Evolutionary conservation across 2,113 vertebrate genomes (phyloP), one percentile per base, ranked within the genome.

Genomic region (Macrotis lagotis): DNA sequence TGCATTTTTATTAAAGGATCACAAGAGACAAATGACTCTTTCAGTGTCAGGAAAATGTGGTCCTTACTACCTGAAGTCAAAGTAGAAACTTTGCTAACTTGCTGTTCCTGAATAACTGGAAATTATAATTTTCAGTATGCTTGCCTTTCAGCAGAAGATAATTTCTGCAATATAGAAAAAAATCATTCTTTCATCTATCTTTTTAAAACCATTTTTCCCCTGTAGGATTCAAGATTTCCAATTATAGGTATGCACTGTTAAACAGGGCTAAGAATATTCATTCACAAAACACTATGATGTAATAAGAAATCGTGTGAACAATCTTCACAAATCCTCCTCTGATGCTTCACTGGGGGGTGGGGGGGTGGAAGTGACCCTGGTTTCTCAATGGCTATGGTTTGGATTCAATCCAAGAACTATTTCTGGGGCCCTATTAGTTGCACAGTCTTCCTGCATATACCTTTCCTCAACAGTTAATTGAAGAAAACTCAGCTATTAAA

Each of bases 11-110:
- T 90, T 92, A 95, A 0, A 95, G 92, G 91, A 95, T 96, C 22
- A 94, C 74, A 94, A 53, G 50, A 97, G 93, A 88, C 31, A 97
- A 97, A 93, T 93, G 92, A n/a, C 97, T 93, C 94, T 95, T 96
- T 88, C 91, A 95, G 94, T 92, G 83, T 91, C 37, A 91, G 48
- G 44, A 92, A 49, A 48, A 88, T 95, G 53, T 96, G 51, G 14
- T 93, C 49, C 90, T 24, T 44, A 83, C 89, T 96, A 91, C 48
- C 48, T 92, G 49, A 94, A 97, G 8, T 89, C 91, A 51, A 96
- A 94, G 51, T 94, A 96, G 88, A 95, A 93, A 94, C 90, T 48
- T 26, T 91, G 31, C 0, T 31, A 90, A 53, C 22, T 91, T 97
- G 94, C 89, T 28, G 31, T 92, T 93, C 96, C 51, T 88, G 2